phyloP scores from a whole-genome alignment of 2,113 vertebrate species.

The Setophaga petechia region DNA sequence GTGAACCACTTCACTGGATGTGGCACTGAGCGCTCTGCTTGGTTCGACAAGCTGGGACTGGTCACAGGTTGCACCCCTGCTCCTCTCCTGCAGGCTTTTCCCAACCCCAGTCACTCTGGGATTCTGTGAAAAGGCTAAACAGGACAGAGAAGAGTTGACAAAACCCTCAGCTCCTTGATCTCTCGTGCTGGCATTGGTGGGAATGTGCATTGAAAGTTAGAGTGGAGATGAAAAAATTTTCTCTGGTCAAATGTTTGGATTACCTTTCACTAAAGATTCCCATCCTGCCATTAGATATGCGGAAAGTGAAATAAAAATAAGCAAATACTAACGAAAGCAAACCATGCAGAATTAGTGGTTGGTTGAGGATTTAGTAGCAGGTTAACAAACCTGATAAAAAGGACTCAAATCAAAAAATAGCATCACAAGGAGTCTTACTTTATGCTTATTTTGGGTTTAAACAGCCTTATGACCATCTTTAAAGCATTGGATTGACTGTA shows the following conservation, averaged over 20 bases:
- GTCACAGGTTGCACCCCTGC: background rate
- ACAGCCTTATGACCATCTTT: background rate
- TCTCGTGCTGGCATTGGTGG: background rate
- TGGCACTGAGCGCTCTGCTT: background rate
- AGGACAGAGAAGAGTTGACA: background rate
- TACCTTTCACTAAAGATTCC: background rate
- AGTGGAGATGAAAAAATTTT: background rate
- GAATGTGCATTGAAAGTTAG: background rate
- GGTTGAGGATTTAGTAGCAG: background rate
- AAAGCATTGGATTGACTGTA: background rate
- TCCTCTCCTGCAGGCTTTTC: background rate
- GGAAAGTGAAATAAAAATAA: background rate
- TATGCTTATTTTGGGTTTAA: background rate
- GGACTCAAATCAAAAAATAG: background rate
- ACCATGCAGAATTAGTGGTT: background rate
- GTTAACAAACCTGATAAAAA: background rate
- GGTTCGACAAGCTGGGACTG: too few species aligned
- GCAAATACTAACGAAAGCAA: background rate
- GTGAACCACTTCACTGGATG: background rate
- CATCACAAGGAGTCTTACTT: background rate
- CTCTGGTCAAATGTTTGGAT: background rate
- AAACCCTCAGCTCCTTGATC: background rate
- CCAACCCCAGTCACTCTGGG: background rate
- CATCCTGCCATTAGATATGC: background rate
- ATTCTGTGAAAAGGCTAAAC: background rate